A percentile compares a stretch with the other conserved stretches of the same genome.
phyloP scores from a whole-genome alignment of 2,888 invertebrate species.

The Seladonia tumulorum region DNA sequence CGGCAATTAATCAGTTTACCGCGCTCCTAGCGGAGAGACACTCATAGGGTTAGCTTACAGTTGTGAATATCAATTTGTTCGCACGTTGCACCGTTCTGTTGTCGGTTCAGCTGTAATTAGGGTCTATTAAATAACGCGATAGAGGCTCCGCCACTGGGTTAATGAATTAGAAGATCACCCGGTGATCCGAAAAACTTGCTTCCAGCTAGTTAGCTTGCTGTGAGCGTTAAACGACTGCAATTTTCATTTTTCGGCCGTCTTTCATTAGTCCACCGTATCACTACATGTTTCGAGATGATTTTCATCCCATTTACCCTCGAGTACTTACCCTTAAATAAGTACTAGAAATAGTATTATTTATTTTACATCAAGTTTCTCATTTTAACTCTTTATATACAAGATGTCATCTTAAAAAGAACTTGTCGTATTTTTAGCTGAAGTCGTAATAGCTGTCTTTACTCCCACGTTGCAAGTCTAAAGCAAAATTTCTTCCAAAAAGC shows the following conservation, averaged over 20 bases:
- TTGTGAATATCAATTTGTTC: conserved; percentile 12
- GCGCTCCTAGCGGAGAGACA: not conserved
- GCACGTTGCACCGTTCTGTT: not conserved
- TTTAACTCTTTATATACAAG: too few species aligned
- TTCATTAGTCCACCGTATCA: too few species aligned
- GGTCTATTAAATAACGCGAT: not conserved
- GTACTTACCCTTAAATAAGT: too few species aligned
- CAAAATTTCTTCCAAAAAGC: too few species aligned
- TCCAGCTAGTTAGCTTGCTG: not conserved
- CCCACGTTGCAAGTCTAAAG: too few species aligned
- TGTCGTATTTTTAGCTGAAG: too few species aligned
- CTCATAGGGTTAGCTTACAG: not conserved
- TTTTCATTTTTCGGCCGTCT: not conserved
- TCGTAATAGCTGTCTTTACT: too few species aligned
- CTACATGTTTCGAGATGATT: too few species aligned
- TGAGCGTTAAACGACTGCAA: not conserved
- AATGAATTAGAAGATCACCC: not conserved
- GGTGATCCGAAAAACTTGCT: not conserved
- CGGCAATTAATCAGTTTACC: conserved; percentile 11
- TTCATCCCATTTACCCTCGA: too few species aligned
- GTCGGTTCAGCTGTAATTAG: not conserved
- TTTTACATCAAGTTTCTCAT: too few species aligned
- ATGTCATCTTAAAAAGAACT: too few species aligned
- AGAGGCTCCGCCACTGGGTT: not conserved
- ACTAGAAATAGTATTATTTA: too few species aligned